phyloP scores from a whole-genome alignment of 2,113 vertebrate genomes.

The Craseonycteris thonglongyai region DNA sequence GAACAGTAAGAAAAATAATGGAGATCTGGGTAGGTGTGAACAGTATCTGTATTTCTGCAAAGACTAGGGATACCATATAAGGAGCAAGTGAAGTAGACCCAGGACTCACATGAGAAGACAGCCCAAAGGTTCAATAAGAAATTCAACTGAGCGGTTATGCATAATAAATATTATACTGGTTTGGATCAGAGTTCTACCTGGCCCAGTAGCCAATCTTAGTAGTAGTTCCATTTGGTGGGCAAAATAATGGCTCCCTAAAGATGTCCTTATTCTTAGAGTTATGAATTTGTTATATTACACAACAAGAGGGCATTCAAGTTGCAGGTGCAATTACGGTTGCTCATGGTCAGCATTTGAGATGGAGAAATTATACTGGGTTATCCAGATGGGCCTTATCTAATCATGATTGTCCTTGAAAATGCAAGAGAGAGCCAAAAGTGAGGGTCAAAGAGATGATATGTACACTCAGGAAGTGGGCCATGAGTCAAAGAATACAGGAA shows the following conservation, averaged over 20 bases:
- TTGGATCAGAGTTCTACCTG: too few species aligned
- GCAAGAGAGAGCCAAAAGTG: not conserved
- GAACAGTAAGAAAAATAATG: not conserved
- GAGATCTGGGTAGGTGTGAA: not conserved
- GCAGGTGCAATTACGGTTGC: not conserved
- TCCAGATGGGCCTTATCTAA: not conserved
- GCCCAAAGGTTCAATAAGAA: not conserved
- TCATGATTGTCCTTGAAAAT: not conserved
- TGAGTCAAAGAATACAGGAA: not conserved
- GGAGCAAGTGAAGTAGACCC: not conserved
- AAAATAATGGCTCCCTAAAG: not conserved
- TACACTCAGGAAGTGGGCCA: too few species aligned
- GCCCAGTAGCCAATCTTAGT: not conserved
- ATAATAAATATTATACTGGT: not conserved
- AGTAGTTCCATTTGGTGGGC: not conserved
- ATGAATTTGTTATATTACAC: not conserved
- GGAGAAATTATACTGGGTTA: not conserved
- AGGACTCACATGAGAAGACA: not conserved
- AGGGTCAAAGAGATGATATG: not conserved
- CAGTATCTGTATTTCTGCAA: not conserved
- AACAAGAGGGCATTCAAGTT: not conserved
- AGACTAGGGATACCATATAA: not conserved
- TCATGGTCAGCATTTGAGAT: not conserved
- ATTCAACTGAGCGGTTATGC: not conserved
- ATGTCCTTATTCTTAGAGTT: not conserved